A percentile compares a stretch with the other conserved stretches of the same genome.
Conservation (phyloP, 2,797 vertebrate genomes). For the Hoplostethus mediterraneus region DNA sequence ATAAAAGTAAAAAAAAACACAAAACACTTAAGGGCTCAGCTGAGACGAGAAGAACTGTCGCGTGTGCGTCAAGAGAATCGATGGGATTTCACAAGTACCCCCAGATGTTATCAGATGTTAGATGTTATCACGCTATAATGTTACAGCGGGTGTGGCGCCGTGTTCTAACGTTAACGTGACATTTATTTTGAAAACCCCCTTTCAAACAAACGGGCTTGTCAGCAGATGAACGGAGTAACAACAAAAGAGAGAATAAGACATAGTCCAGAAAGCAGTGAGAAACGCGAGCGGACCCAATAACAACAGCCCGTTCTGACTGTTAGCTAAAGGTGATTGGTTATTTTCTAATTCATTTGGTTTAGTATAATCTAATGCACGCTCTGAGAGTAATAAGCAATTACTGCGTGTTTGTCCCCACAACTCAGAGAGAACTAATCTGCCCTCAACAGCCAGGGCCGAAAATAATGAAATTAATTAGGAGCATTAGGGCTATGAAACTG, state of each 20-base stretch:
- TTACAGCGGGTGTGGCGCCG: too few relatives aligned
- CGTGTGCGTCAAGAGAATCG: not conserved
- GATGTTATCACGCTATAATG: too few relatives aligned
- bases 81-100: not conserved
- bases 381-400: constrained; percentile 81
- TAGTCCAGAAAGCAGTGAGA: constrained; percentile 5
- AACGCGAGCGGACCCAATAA: constrained; percentile 10
- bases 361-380: constrained; percentile 73
- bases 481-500: constrained; percentile 76
- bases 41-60: not conserved
- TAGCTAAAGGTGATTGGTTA: constrained; percentile 74
- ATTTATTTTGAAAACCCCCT: not conserved
- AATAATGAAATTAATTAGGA: constrained; percentile 84
- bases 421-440: constrained; percentile 76
- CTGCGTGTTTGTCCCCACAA: constrained; percentile 75
- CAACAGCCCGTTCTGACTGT: constrained; percentile 39
- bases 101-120: too few relatives aligned
- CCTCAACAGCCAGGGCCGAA: constrained; percentile 76
- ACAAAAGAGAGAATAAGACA: not conserved
- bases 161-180: not conserved
- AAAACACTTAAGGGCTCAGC: not conserved
- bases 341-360: constrained; percentile 75
- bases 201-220: not conserved
- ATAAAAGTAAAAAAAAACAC: not conserved
- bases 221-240: not conserved